Base-by-base conservation (phyloP, 2,888 invertebrate genomes). In the Pimpla rufipes region DNA sequence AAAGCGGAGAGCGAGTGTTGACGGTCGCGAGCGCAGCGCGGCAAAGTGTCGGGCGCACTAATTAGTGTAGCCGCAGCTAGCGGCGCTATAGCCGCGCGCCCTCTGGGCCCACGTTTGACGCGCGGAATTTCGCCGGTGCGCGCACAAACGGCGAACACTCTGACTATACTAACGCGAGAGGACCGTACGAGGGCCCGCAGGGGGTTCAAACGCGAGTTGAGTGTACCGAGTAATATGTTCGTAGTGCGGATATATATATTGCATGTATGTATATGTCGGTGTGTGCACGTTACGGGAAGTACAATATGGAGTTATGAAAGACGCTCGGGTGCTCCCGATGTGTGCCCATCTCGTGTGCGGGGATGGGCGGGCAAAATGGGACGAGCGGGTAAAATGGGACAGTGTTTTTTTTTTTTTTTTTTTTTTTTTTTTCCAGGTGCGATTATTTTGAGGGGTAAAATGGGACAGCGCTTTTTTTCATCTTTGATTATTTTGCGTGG, bases 61-160 rank as follows among this genome's bases (percentile, higher is more conserved):
- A 83, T 83, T 83, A 83, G 77, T 78, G 74, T 77, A 70, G 80
- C 83, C 83, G 80, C 10, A 67, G n/a, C 50, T 68, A 80, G 29
- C 55, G 40, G 10, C 66, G 59, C 18, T 82, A 42, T 50, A 73
- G n/a, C 37, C 57, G 7, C 74, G 66, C 76, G 37, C 52, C 35
- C 40, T 52, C 40, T 18, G 70, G 37, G 75, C 66, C 47, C 68
- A 76, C 77, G 77, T 83, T 80, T 77, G 77, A 77, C 77, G 73
- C 77, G 73, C 57, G 83, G 80, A 83, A 83, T 83, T 80, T 80
- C 74, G 68, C 80, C 55, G 64, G 50, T 55, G 47, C n/a, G n/a
- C n/a, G n/a, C 73, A 74, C 80, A 83, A 73, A 62, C 80, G 80
- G 77, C 68, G 55, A 57, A 76, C 35, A 55, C n/a, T 40, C 13